These are phyloP conservation scores for Odontothrips loti DNA, from an alignment of 2,888 invertebrate genomes.

Conservation along the genomic window DNA sequence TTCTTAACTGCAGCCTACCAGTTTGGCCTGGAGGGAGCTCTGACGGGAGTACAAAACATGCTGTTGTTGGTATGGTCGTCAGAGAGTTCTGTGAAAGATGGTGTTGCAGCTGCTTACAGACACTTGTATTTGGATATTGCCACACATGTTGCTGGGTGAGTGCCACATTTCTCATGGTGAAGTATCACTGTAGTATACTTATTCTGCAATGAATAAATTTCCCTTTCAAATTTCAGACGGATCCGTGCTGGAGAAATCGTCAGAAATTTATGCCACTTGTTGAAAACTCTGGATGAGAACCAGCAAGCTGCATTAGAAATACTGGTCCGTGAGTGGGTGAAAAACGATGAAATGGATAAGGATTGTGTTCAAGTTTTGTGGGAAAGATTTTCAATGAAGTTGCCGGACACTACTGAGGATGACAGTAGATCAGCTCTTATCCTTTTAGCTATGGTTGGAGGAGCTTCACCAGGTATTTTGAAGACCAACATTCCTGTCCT, in stretches of 20 bases:
- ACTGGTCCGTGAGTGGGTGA: slow-evolving; percentile 60
- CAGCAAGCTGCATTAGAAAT: slow-evolving; percentile 59
- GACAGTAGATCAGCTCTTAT: slow-evolving; percentile 71
- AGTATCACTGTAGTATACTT: neutral
- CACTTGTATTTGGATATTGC: slow-evolving; percentile 61
- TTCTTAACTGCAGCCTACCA: slow-evolving; percentile 78
- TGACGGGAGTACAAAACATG: slow-evolving; percentile 70
- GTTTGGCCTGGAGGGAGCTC: slow-evolving; percentile 70
- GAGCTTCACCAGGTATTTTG: slow-evolving; percentile 52
- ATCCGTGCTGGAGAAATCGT: slow-evolving; percentile 50
- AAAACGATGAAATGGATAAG: slow-evolving; percentile 54
- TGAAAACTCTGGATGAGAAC: slow-evolving; percentile 54
- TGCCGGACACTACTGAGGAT: slow-evolving; percentile 62
- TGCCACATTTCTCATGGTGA: neutral
- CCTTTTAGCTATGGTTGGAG: slow-evolving; percentile 71
- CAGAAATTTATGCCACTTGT: slow-evolving; percentile 56
- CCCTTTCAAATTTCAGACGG: neutral
- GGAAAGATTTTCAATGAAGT: slow-evolving; percentile 74
- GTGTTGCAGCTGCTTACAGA: slow-evolving; percentile 72
- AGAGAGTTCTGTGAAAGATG: slow-evolving; percentile 65
- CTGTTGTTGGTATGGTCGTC: slow-evolving; percentile 72
- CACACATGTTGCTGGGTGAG: slow-evolving; percentile 42
- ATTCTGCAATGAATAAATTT: too few species aligned
- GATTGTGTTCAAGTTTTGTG: slow-evolving; percentile 66
- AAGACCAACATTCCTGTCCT: slow-evolving; percentile 65